Evolutionary conservation across 2,888 invertebrate genomes (phyloP).

Genomic region (Andrena hattorfiana): DNA sequence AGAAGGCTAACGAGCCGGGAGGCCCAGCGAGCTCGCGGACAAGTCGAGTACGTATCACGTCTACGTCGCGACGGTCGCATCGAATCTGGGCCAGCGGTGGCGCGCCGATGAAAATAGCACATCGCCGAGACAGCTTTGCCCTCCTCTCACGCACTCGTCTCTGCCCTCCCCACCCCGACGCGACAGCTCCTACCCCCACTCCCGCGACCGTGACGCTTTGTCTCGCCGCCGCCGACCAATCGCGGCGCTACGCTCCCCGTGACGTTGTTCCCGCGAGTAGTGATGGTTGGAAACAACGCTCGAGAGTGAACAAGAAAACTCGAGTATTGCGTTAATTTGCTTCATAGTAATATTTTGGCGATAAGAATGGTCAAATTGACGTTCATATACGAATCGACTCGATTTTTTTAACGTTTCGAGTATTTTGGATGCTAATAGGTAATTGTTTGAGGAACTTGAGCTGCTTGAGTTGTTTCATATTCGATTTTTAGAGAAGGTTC

Average conservation of each 20-base stretch:
- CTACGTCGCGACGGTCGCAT: constrained; percentile 75
- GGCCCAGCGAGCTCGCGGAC: constrained; percentile 43
- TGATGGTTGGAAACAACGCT: background rate
- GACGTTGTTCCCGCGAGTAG: constrained; percentile 41
- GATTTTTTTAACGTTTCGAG: too few species aligned
- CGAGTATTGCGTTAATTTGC: background rate
- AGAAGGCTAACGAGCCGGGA: constrained; percentile 16
- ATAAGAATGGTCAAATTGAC: too few species aligned
- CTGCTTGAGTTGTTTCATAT: too few species aligned
- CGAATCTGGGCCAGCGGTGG: constrained; percentile 82
- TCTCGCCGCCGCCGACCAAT: constrained; percentile 37
- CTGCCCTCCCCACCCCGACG: background rate
- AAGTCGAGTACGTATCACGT: constrained; percentile 63
- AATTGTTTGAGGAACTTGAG: too few species aligned
- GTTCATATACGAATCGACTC: too few species aligned
- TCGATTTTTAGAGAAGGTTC: too few species aligned
- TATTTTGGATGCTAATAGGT: too few species aligned
- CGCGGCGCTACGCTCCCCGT: constrained; percentile 1
- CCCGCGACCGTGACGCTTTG: constrained; percentile 35
- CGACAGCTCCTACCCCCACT: constrained; percentile 13
- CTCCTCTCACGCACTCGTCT: constrained; percentile 30
- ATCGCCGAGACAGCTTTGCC: constrained; percentile 73
- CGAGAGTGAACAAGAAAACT: constrained; percentile 32
- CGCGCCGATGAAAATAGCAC: constrained; percentile 81
- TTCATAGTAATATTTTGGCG: too few species aligned